phyloP scores from a whole-genome alignment of 2,113 vertebrate genomes.

The Leucoraja erinaceus region DNA sequence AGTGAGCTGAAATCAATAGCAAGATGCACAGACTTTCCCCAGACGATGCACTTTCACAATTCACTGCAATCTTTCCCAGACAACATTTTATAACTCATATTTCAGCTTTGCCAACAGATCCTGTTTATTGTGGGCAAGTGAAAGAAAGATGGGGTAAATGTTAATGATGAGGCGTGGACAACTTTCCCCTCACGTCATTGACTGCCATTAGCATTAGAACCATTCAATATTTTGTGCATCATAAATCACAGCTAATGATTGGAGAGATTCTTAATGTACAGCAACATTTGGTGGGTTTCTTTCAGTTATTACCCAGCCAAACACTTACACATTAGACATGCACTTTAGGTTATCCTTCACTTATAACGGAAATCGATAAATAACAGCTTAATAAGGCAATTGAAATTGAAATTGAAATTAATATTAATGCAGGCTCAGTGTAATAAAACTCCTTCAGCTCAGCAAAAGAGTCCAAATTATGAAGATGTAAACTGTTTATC shows the following conservation, averaged over 20 bases:
- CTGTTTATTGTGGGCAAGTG: neutral
- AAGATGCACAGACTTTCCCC: neutral
- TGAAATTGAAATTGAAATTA: too few relatives aligned
- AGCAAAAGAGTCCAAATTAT: neutral
- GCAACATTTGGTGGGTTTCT: neutral
- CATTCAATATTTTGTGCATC: neutral
- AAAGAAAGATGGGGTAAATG: neutral
- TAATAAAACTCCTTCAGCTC: neutral
- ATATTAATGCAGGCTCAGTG: neutral
- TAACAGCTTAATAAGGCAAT: neutral
- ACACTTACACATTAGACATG: neutral
- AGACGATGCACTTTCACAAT: neutral
- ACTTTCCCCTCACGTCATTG: neutral
- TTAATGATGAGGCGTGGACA: neutral
- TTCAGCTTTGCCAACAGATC: neutral
- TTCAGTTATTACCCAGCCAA: neutral
- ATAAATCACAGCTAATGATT: neutral
- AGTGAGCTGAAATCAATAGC: neutral
- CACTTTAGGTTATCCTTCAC: neutral
- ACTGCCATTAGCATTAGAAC: neutral
- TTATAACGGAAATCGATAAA: neutral
- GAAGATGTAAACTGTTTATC: neutral
- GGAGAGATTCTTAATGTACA: neutral
- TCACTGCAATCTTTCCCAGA: neutral
- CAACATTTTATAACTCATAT: neutral